Base-by-base conservation (phyloP, 2,888 invertebrate genomes). In the Melanargia galathea region DNA sequence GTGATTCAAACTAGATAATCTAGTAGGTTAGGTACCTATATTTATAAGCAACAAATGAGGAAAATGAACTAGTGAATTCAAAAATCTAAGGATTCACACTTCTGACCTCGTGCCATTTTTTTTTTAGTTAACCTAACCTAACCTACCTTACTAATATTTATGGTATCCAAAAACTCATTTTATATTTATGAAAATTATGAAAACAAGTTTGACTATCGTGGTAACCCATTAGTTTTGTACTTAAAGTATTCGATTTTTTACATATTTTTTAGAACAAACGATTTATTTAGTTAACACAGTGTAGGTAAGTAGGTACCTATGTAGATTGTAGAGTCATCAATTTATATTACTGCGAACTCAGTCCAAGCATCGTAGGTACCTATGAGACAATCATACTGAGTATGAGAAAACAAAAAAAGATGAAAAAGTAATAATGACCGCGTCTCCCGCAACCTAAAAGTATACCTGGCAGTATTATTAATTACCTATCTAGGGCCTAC, bases 21-120 rank as follows among this genome's bases (percentile, higher is more conserved):
- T 13, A 16, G 16, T 18, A 43, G 8, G n/a, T n/a, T n/a, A n/a
- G n/a, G n/a, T n/a, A n/a, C n/a, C n/a, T 18, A 10, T 8, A 18
- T 18, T 16, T 1, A 38, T 18, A 18, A 43, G 8, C 18, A 8
- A 43, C 8, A 2, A 43, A 18, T 43, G 8, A 43, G 43, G 43
- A 18, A 43, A 43, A 43, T 3, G 18, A 35, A 35, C 35, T 1
- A 2, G 13, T 13, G 13, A 35, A 35, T 2, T 35, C 35, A 35
- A 40, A 40, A 18, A 40, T 26, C 5, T 6, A 40, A n/a, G 16
- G 40, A 40, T 7, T 40, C 1, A n/a, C 16, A 40, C 30, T 45
- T 24, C 57, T 57, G 52, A 57, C 57, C 57, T 56, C 62, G 40
- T 51, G 55, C 30, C 55, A 57, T 43, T 13, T 2, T n/a, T n/a